Percentiles rank a stretch among this genome's conserved stretches.
Evolutionary conservation across 2,113 vertebrate genomes (phyloP).

Genomic region (Piprites chloris): DNA sequence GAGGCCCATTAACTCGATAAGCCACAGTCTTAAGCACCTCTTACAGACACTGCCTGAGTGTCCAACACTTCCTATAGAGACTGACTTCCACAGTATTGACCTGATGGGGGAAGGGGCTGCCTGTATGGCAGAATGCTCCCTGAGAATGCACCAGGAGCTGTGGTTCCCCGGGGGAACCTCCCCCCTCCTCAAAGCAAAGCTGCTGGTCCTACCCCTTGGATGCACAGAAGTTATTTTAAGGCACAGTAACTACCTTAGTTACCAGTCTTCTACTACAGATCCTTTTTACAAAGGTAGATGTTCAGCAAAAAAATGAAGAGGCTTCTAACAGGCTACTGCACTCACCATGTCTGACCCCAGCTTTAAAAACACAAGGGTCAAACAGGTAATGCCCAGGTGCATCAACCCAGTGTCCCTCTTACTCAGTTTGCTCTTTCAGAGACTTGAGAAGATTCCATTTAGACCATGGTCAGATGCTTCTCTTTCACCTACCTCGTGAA

Average conservation of each 20-base stretch:
- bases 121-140: neutral
- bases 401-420: accelerated
- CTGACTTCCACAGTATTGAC: neutral
- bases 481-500: neutral
- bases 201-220: neutral
- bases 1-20: neutral
- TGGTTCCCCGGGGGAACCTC: too few relatives aligned
- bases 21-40: neutral
- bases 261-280: neutral
- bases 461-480: accelerated
- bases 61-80: neutral
- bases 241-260: neutral
- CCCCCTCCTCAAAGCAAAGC: neutral
- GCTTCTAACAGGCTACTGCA: neutral
- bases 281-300: neutral
- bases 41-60: neutral
- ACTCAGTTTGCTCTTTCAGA: accelerated
- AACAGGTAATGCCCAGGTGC: neutral
- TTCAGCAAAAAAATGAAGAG: neutral
- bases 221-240: neutral
- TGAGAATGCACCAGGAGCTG: neutral
- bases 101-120: neutral
- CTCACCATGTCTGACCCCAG: neutral
- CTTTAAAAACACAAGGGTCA: neutral
- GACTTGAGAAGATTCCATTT: neutral